These are phyloP conservation scores for Scaptomyza montana DNA, from an alignment of 1,140 invertebrate genomes.

Conservation along the genomic window DNA sequence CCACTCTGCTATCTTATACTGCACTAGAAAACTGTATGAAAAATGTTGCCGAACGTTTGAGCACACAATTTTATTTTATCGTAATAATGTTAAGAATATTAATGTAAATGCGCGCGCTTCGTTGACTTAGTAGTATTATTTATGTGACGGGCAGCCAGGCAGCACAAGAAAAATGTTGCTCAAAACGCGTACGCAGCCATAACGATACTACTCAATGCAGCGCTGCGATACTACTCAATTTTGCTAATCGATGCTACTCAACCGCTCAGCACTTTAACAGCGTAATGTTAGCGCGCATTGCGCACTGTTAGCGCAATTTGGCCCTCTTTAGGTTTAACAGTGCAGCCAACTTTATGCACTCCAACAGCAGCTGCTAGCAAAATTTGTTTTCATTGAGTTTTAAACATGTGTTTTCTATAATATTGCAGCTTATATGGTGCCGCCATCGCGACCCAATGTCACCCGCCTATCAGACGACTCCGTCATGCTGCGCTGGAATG, in stretches of 20 bases:
- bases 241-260: conserved; percentile 27
- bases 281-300: conserved; percentile 2
- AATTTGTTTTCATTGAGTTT: background rate
- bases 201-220: conserved; percentile 43
- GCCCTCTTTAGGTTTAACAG: background rate
- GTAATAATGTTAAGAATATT: conserved; percentile 12
- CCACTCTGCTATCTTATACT: conserved; percentile 7
- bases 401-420: background rate
- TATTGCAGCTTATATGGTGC: conserved; percentile 89
- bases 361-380: background rate
- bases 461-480: conserved; percentile 94
- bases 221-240: conserved; percentile 13
- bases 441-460: conserved; percentile 93
- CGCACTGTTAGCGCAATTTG: background rate
- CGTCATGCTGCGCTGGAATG: conserved; percentile 95
- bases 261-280: background rate
- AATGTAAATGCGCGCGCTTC: conserved; percentile 41
- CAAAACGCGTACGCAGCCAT: conserved; percentile 49
- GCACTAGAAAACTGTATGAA: conserved; percentile 30
- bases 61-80: background rate
- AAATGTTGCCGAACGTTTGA: conserved; percentile 1
- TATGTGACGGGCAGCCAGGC: conserved; percentile 22
- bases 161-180: conserved; percentile 49
- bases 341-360: background rate
- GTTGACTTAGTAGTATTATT: background rate